Conservation (phyloP, 2,797 vertebrate genomes). For the Balearica regulorum region DNA sequence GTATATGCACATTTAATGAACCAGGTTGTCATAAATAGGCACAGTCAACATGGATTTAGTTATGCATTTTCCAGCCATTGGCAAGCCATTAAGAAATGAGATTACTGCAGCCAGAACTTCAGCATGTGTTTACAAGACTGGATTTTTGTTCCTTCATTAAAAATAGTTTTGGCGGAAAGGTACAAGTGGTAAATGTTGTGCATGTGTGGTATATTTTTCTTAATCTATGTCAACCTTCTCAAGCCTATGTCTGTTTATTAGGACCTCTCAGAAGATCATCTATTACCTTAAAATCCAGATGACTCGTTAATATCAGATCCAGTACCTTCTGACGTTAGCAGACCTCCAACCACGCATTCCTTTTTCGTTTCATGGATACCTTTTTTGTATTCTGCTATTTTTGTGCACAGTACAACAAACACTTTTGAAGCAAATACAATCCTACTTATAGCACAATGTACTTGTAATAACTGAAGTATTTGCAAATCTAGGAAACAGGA, state of each 20-base stretch:
- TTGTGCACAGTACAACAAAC: not conserved
- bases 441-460: not conserved
- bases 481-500: not conserved
- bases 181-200: not conserved
- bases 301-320: not conserved
- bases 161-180: not conserved
- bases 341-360: not conserved
- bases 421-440: not conserved
- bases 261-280: not conserved
- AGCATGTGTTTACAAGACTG: not conserved
- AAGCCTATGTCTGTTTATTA: not conserved
- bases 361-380: not conserved
- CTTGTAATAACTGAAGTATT: not conserved
- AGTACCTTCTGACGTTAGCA: not conserved
- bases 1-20: not conserved
- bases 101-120: not conserved
- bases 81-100: not conserved
- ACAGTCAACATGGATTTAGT: slow-evolving; percentile 66
- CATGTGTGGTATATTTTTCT: not conserved
- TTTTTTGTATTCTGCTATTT: not conserved
- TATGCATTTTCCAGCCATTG: not conserved
- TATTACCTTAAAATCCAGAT: not conserved
- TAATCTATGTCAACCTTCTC: not conserved
- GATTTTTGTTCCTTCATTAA: not conserved
- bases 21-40: slow-evolving; percentile 77